Percentiles rank a stretch among this genome's conserved stretches.
Conservation (phyloP, 1,140 invertebrate genomes). For the Drosophila persimilis region DNA sequence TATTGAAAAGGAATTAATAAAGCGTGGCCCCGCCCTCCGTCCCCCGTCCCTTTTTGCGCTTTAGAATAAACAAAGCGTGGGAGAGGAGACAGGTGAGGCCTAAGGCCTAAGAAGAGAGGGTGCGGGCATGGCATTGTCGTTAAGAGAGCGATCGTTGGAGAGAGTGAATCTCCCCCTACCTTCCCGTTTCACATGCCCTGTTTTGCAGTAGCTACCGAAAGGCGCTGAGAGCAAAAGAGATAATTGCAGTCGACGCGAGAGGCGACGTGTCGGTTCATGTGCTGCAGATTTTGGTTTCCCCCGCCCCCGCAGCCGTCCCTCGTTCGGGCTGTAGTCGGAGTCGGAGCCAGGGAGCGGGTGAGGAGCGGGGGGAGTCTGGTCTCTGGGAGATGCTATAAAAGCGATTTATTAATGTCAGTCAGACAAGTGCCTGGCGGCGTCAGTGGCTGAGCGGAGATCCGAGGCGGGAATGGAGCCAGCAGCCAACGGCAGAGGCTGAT, state of each 20-base stretch:
- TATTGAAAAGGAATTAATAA: slow-evolving; percentile 78
- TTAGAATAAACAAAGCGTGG: slow-evolving; percentile 57
- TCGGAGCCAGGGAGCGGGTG: slow-evolving; percentile 1
- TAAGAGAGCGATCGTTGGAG: not conserved
- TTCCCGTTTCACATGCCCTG: too few relatives aligned
- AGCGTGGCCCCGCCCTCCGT: slow-evolving; percentile 43
- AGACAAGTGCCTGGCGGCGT: slow-evolving; percentile 74
- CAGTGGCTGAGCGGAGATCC: slow-evolving; percentile 27
- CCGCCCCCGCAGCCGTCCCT: slow-evolving; percentile 5
- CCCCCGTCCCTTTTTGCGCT: too few relatives aligned
- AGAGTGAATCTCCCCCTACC: slow-evolving; percentile 1
- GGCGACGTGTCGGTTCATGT: slow-evolving; percentile 39
- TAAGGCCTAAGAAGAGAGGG: not conserved
- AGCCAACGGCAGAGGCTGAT: slow-evolving; percentile 4
- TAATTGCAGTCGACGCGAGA: slow-evolving; percentile 39
- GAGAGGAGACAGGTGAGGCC: too few relatives aligned
- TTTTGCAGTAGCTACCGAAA: too few relatives aligned
- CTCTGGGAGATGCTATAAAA: slow-evolving; percentile 62
- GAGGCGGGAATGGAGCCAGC: slow-evolving; percentile 3
- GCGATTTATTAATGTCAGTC: slow-evolving; percentile 81
- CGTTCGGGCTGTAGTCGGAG: slow-evolving; percentile 18
- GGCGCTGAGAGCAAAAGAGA: slow-evolving; percentile 2
- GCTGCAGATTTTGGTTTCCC: slow-evolving; percentile 46
- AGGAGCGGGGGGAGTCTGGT: too few relatives aligned
- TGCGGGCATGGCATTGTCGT: not conserved